These are phyloP conservation scores for Bombylius major DNA, from an alignment of 2,888 invertebrate genomes.

Conservation along the genomic window DNA sequence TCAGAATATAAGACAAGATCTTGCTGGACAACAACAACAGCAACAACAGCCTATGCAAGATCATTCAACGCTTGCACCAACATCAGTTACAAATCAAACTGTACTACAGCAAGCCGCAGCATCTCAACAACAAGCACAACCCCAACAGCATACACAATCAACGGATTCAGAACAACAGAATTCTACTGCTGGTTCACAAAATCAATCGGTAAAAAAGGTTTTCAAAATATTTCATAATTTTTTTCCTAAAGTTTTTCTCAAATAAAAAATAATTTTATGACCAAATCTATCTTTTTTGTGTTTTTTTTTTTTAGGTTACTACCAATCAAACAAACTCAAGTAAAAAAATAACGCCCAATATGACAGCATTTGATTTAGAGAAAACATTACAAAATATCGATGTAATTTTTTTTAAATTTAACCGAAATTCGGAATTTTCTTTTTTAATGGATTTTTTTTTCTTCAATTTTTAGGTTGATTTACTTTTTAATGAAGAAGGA, in stretches of 20 bases:
- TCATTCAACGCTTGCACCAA: slow-evolving; percentile 22
- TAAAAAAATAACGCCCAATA: slow-evolving; percentile 19
- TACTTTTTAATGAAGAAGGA: slow-evolving; percentile 37
- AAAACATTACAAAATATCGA: slow-evolving; percentile 30
- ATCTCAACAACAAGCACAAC: slow-evolving; percentile 12
- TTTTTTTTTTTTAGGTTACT: background rate
- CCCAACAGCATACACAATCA: slow-evolving; percentile 8
- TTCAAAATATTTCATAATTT: no score
- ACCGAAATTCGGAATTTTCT: no score
- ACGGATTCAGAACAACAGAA: background rate
- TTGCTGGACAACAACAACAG: slow-evolving; percentile 11
- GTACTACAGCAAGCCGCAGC: slow-evolving; percentile 15
- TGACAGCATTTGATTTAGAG: slow-evolving; percentile 29
- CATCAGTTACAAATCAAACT: slow-evolving; percentile 15
- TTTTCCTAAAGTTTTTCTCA: no score
- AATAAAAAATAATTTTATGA: no score
- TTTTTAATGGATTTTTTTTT: background rate
- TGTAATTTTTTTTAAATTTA: slow-evolving; percentile 21
- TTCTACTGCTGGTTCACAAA: background rate
- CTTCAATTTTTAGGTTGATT: slow-evolving; percentile 27
- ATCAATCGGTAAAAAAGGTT: background rate
- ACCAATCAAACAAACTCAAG: slow-evolving; percentile 10
- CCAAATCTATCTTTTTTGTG: background rate
- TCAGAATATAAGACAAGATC: slow-evolving; percentile 27
- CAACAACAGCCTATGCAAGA: slow-evolving; percentile 20